Conservation (phyloP, 2,113 vertebrate genomes). For the Saccopteryx bilineata region DNA sequence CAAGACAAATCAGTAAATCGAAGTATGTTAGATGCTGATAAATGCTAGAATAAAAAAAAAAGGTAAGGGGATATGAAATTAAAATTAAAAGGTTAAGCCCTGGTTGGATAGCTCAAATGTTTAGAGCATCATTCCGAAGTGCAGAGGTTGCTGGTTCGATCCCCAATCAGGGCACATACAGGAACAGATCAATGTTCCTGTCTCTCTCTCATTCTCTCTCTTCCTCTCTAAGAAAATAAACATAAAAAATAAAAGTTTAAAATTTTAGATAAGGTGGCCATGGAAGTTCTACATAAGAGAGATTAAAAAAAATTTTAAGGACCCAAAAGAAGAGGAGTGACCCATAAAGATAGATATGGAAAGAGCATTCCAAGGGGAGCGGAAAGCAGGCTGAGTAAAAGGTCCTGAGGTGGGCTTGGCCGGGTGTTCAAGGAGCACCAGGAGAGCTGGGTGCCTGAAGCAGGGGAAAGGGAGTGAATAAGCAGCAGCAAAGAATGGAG, state of each 20-base stretch:
- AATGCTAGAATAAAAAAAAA: not conserved
- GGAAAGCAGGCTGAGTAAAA: not conserved
- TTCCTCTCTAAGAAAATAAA: too few species aligned
- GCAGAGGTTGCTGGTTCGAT: too few species aligned
- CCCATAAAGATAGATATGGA: not conserved
- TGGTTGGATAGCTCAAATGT: too few species aligned
- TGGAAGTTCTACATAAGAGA: not conserved
- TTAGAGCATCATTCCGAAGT: too few species aligned
- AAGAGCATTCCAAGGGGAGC: not conserved
- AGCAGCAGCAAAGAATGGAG: not conserved
- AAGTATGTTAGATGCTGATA: not conserved
- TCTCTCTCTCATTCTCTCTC: too few species aligned
- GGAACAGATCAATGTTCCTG: too few species aligned
- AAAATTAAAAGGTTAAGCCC: not conserved
- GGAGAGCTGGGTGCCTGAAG: not conserved
- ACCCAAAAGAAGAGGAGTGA: not conserved
- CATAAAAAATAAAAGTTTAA: not conserved
- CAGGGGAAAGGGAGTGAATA: fast-evolving
- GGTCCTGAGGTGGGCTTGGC: too few species aligned
- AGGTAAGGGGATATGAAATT: not conserved
- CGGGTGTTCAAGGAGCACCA: not conserved
- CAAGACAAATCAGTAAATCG: not conserved
- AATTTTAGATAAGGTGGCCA: not conserved
- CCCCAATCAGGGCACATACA: too few species aligned
- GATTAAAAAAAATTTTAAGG: not conserved